A percentile compares a stretch with the other conserved stretches of the same genome.
Conservation (phyloP, 2,113 vertebrate species). For the Solea solea region DNA sequence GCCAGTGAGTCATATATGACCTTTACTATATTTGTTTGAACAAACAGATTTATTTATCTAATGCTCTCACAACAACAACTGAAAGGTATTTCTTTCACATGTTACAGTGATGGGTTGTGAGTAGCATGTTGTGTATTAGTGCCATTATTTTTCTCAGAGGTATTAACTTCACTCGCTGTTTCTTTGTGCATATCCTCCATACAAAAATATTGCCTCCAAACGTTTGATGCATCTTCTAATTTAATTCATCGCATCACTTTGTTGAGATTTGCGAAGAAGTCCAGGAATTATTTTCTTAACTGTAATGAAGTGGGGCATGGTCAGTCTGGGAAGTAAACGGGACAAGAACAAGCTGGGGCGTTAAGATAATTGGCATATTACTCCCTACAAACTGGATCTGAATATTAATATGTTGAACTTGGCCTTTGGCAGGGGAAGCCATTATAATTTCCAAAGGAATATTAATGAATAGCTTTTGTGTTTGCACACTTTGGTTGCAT, state of each 20-base stretch:
- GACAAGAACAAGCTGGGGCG: constrained; percentile 30
- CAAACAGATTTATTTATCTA: constrained; percentile 42
- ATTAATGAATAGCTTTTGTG: constrained; percentile 65
- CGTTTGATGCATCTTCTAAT: background rate
- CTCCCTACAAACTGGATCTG: constrained; percentile 63
- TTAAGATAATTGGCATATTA: constrained; percentile 62
- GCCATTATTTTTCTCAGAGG: too few relatives aligned
- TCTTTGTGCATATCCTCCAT: background rate
- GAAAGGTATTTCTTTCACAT: background rate
- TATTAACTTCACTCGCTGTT: background rate
- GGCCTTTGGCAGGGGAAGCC: constrained; percentile 53
- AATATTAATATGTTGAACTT: constrained; percentile 71
- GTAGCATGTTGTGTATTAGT: background rate
- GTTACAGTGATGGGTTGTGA: background rate
- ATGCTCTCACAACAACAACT: background rate
- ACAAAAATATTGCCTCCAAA: background rate
- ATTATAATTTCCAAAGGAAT: constrained; percentile 68
- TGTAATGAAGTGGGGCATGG: constrained; percentile 42
- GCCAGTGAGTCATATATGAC: constrained; percentile 55
- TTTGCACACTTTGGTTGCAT: constrained; percentile 66
- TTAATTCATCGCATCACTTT: constrained; percentile 17
- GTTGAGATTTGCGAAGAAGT: constrained; percentile 4
- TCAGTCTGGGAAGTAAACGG: constrained; percentile 57
- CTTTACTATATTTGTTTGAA: constrained; percentile 39
- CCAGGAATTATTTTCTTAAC: constrained; percentile 26